phyloP scores from a whole-genome alignment of 1,140 invertebrate species.

The Saccostrea cuccullata region DNA sequence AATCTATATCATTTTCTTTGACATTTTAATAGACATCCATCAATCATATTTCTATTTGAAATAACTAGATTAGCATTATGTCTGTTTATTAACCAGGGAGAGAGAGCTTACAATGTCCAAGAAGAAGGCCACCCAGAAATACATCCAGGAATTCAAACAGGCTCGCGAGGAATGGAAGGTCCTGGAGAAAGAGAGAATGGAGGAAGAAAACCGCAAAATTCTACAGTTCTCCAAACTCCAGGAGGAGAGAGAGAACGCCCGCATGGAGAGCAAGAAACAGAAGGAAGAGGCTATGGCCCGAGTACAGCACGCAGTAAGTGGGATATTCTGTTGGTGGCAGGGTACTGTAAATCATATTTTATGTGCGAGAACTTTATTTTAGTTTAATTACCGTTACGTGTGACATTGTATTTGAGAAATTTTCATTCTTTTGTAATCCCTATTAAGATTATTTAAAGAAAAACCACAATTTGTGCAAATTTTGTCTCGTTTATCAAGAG shows the following conservation, averaged over 20 bases:
- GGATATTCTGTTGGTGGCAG: not conserved
- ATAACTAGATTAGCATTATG: too few species aligned
- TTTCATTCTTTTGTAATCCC: too few species aligned
- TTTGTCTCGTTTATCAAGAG: too few species aligned
- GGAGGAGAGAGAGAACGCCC: slow-evolving; percentile 69
- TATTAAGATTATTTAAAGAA: too few species aligned
- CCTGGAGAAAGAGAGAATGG: slow-evolving; percentile 74
- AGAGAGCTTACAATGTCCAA: slow-evolving; percentile 73
- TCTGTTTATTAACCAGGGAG: slow-evolving; percentile 66
- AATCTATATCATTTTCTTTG: too few species aligned
- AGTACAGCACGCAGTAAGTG: slow-evolving; percentile 71
- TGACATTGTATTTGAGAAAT: too few species aligned
- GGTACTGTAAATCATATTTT: too few species aligned
- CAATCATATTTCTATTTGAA: too few species aligned
- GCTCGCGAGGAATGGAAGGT: slow-evolving; percentile 75
- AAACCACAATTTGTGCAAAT: too few species aligned
- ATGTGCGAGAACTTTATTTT: too few species aligned
- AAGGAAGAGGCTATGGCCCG: slow-evolving; percentile 71
- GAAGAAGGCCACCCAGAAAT: slow-evolving; percentile 74
- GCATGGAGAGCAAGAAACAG: slow-evolving; percentile 72
- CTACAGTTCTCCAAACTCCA: slow-evolving; percentile 71
- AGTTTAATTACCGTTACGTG: too few species aligned
- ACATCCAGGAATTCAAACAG: slow-evolving; percentile 76
- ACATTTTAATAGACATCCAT: too few species aligned
- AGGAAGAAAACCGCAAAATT: slow-evolving; percentile 76